These are phyloP conservation scores for Xylocopa sonorina DNA, from an alignment of 1,140 invertebrate species.

Conservation along the genomic window DNA sequence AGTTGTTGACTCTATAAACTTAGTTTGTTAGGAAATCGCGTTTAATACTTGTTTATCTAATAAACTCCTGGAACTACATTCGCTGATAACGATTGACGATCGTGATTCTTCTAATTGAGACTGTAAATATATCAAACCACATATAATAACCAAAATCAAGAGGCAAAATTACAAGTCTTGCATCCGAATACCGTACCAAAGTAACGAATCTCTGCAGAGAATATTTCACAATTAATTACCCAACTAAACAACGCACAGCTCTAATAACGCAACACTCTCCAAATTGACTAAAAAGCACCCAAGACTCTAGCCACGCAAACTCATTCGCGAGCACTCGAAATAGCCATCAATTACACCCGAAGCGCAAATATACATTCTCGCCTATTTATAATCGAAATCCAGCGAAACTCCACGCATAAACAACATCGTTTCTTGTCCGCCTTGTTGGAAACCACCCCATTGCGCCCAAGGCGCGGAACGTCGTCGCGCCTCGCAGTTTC, in stretches of 20 bases:
- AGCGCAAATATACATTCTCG: not conserved
- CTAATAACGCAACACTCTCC: no score
- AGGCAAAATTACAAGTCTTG: no score
- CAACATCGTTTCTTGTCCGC: no score
- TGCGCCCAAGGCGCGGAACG: not conserved
- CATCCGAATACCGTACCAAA: no score
- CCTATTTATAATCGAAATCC: not conserved
- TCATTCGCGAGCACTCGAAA: not conserved
- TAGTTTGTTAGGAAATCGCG: not conserved
- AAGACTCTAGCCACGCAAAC: not conserved
- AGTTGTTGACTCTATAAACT: not conserved
- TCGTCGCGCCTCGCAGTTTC: not conserved
- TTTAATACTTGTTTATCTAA: not conserved
- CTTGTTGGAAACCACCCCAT: no score
- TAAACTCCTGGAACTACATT: not conserved
- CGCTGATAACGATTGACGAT: not conserved
- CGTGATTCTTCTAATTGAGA: not conserved
- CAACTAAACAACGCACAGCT: not conserved
- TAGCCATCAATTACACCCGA: not conserved
- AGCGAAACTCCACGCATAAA: not conserved
- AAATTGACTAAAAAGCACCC: no score
- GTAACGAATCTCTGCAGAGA: not conserved
- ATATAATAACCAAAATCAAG: no score
- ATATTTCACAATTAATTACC: not conserved
- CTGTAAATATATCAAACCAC: not conserved